These are phyloP conservation scores for Fragum fragum DNA, from an alignment of 2,888 invertebrate genomes.

Conservation along the genomic window DNA sequence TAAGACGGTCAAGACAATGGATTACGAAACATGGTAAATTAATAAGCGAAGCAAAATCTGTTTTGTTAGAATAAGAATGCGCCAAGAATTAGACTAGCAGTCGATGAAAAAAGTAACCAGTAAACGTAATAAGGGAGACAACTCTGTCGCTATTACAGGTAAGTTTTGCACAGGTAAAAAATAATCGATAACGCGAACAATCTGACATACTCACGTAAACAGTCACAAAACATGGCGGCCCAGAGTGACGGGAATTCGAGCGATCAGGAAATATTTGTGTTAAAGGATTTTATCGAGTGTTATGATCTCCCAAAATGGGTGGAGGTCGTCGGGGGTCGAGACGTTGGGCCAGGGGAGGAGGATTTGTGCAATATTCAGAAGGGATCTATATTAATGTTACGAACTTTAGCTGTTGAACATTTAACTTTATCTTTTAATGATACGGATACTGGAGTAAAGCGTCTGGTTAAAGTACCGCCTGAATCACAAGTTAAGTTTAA, in stretches of 20 bases:
- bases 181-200: conserved; percentile 34
- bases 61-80: too few species aligned
- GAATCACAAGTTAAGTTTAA: conserved; percentile 75
- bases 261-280: conserved; percentile 45
- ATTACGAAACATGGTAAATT: too few species aligned
- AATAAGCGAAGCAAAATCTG: too few species aligned
- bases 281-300: conserved; percentile 72
- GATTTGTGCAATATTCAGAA: conserved; percentile 65
- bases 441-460: conserved; percentile 67
- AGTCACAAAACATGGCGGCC: conserved; percentile 69
- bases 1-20: too few species aligned
- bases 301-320: conserved; percentile 74
- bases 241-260: conserved; percentile 54
- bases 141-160: conserved; percentile 4
- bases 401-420: conserved; percentile 71
- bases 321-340: conserved; percentile 72
- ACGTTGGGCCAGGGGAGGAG: conserved; percentile 60
- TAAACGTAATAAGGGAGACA: conserved; percentile 50
- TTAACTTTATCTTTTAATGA: conserved; percentile 74
- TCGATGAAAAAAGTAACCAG: too few species aligned
- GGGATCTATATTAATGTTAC: conserved; percentile 76
- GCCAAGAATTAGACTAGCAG: too few species aligned
- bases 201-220: conserved; percentile 10
- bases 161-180: conserved; percentile 48
- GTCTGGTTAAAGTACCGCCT: conserved; percentile 71